phyloP scores from a whole-genome alignment of 2,113 vertebrate species.

The Haemorhous mexicanus region DNA sequence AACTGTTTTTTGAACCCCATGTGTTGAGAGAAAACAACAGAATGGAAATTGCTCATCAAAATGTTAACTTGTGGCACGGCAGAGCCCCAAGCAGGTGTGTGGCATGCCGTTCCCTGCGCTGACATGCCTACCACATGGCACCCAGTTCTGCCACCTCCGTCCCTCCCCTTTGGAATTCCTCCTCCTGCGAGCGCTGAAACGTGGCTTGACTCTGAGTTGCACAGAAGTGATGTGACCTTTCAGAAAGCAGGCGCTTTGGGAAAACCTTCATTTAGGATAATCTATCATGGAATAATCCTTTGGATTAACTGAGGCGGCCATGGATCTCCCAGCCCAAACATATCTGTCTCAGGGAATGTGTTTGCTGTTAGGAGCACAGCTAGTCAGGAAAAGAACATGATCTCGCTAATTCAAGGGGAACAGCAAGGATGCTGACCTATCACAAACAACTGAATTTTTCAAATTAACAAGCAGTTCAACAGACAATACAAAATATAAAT shows the following conservation, averaged over 20 bases:
- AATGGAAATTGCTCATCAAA: slow-evolving; percentile 84
- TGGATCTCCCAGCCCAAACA: background rate
- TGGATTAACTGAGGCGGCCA: slow-evolving; percentile 11
- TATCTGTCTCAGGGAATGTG: slow-evolving; percentile 11
- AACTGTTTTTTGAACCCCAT: slow-evolving; percentile 84
- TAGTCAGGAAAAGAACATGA: slow-evolving; percentile 9
- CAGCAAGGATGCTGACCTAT: slow-evolving; percentile 25
- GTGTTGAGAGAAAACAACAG: slow-evolving; percentile 85
- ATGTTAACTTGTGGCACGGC: slow-evolving; percentile 79
- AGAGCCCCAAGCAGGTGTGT: slow-evolving; percentile 77
- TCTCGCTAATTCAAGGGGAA: slow-evolving; percentile 27
- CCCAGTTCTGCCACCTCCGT: slow-evolving; percentile 70
- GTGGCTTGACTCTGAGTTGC: slow-evolving; percentile 38
- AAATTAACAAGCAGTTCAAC: slow-evolving; percentile 31
- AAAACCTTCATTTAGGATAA: slow-evolving; percentile 28
- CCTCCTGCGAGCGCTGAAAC: slow-evolving; percentile 37
- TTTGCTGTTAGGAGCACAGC: background rate
- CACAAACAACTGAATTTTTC: slow-evolving; percentile 7
- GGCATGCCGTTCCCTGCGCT: slow-evolving; percentile 60
- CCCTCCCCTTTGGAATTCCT: slow-evolving; percentile 67
- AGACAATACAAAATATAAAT: slow-evolving; percentile 46
- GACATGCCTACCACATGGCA: slow-evolving; percentile 73
- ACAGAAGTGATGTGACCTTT: slow-evolving; percentile 25
- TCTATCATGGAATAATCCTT: slow-evolving; percentile 35
- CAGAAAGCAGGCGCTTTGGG: slow-evolving; percentile 35